These are phyloP conservation scores for Tokudaia tokunoshimensis DNA, from an alignment of 2,797 vertebrate species.

Conservation along the genomic window DNA sequence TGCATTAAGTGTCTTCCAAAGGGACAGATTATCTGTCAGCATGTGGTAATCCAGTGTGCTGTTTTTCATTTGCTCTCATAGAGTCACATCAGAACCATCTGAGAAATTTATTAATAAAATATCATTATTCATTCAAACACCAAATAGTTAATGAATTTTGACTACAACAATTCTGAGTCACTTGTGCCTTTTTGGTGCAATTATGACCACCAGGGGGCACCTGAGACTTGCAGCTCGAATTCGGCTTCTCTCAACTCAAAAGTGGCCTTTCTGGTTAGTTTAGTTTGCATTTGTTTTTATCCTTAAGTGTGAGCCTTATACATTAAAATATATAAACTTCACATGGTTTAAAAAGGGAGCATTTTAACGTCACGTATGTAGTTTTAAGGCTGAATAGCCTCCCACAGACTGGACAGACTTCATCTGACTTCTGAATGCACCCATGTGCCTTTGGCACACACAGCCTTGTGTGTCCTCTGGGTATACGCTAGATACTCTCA, in stretches of 20 bases:
- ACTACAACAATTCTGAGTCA: accelerated
- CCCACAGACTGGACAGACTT: not conserved
- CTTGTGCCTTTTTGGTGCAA: accelerated
- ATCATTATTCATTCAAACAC: not conserved
- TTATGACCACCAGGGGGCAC: not conserved
- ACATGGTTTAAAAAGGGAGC: accelerated
- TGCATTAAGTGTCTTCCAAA: not conserved
- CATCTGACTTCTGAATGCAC: not conserved
- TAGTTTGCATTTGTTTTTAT: not conserved
- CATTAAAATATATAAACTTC: not conserved
- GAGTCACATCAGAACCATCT: accelerated
- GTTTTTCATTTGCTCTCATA: not conserved
- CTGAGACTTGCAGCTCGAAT: not conserved
- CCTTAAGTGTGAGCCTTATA: accelerated
- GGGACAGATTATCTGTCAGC: not conserved
- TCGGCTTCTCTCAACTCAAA: accelerated
- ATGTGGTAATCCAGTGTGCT: not conserved
- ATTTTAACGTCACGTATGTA: accelerated
- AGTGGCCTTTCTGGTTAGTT: accelerated
- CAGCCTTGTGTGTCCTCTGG: accelerated
- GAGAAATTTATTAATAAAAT: not conserved
- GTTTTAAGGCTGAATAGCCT: too few relatives aligned
- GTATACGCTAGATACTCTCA: not conserved
- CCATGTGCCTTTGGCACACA: not conserved
- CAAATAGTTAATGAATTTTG: not conserved